Conservation (phyloP, 2,113 vertebrate genomes). For the Typhlomys cinereus region DNA sequence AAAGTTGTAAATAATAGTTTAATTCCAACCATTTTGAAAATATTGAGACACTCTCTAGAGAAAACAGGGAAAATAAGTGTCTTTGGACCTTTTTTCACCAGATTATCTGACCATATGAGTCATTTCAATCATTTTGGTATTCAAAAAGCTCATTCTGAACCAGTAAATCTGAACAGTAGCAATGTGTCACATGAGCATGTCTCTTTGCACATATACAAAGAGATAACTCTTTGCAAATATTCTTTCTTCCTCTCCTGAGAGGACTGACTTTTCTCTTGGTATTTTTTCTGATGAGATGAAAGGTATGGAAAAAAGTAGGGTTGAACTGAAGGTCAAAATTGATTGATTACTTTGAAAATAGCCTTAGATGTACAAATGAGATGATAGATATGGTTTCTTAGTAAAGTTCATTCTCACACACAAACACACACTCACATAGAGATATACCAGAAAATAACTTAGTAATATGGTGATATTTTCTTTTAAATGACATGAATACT, state of each 20-base stretch:
- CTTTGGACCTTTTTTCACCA: constrained; percentile 55
- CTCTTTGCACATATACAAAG: constrained; percentile 59
- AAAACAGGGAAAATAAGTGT: background rate
- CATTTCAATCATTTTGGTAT: constrained; percentile 80
- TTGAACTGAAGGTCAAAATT: constrained; percentile 75
- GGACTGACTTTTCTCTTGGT: constrained; percentile 60
- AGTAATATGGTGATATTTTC: background rate
- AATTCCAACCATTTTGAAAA: background rate
- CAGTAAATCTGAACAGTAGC: constrained; percentile 78
- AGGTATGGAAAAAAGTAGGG: constrained; percentile 69
- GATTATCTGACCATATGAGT: constrained; percentile 68
- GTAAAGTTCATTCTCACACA: constrained; percentile 37
- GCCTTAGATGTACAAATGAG: constrained; percentile 36
- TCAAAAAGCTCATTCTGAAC: constrained; percentile 83
- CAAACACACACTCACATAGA: background rate
- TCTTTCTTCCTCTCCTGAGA: constrained; percentile 71
- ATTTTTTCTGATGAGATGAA: constrained; percentile 68
- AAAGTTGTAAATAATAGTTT: background rate
- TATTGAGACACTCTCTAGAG: background rate
- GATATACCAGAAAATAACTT: background rate
- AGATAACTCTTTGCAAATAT: constrained; percentile 74
- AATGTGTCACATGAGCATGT: constrained; percentile 81
- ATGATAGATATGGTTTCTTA: constrained; percentile 56
- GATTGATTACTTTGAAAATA: constrained; percentile 64
- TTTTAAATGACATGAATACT: background rate